A percentile compares a stretch with the other conserved stretches of the same genome.
These are phyloP conservation scores for Ramphastos sulfuratus DNA, from an alignment of 2,113 vertebrate species.

Conservation along the genomic window DNA sequence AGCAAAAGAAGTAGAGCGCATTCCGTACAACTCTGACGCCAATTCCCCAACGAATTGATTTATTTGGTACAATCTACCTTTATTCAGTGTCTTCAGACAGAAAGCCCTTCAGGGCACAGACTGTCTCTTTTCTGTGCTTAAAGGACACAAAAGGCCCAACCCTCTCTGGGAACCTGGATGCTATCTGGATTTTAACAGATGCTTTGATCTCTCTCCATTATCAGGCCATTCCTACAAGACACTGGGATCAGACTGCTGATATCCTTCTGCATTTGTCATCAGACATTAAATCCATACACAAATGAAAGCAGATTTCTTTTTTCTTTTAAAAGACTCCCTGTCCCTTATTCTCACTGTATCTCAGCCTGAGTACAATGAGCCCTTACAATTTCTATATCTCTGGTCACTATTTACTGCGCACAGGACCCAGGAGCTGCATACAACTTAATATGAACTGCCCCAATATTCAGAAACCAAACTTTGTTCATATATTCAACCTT, in stretches of 20 bases:
- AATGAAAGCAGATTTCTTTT: not conserved
- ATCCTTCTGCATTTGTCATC: not conserved
- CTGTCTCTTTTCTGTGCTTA: not conserved
- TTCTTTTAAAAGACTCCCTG: not conserved
- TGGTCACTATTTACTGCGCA: fast-evolving
- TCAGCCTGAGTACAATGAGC: not conserved
- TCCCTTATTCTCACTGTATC: not conserved
- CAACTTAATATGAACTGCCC: not conserved
- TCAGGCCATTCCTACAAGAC: not conserved
- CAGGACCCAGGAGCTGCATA: not conserved
- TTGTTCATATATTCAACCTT: not conserved
- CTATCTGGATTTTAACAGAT: not conserved
- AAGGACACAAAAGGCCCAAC: not conserved
- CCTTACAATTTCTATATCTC: not conserved
- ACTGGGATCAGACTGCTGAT: not conserved
- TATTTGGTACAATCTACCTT: not conserved
- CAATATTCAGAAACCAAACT: not conserved
- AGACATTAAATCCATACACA: not conserved
- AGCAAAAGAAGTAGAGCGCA: not conserved
- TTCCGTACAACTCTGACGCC: not conserved
- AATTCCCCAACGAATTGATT: not conserved
- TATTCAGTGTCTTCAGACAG: not conserved
- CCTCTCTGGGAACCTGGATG: fast-evolving
- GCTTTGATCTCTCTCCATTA: not conserved
- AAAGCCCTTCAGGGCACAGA: not conserved